These are phyloP conservation scores for Poeciliopsis turneri DNA, from an alignment of 2,797 vertebrate genomes.

Conservation along the genomic window DNA sequence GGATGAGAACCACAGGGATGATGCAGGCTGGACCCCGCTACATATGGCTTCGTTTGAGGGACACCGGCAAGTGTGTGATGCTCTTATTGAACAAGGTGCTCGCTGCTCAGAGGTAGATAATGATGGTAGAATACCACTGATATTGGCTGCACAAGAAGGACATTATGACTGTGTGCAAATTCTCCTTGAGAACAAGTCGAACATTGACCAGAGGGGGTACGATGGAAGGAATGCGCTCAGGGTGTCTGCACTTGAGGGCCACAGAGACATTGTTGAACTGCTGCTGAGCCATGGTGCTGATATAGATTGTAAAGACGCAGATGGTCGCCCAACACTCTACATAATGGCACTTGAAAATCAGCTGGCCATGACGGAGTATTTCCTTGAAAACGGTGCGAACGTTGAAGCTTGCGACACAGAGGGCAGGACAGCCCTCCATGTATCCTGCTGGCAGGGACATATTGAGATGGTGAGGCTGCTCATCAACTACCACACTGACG, in stretches of 20 bases:
- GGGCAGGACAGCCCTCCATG: constrained; percentile 95
- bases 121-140: constrained; percentile 93
- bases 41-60: constrained; percentile 99
- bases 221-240: constrained; percentile 95
- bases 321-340: constrained; percentile 95
- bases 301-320: constrained; percentile 94
- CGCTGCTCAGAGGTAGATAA: constrained; percentile 96
- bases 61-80: constrained; percentile 93
- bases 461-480: constrained; percentile 94
- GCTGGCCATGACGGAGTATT: constrained; percentile 94
- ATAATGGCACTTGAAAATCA: constrained; percentile 97
- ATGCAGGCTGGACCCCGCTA: constrained; percentile 97
- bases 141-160: constrained; percentile 94
- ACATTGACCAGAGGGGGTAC: constrained; percentile 93
- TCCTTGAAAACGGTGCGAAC: constrained; percentile 94
- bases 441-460: constrained; percentile 99
- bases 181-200: constrained; percentile 92
- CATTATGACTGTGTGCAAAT: constrained; percentile 96
- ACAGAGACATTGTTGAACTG: constrained; percentile 94
- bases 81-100: constrained; percentile 97
- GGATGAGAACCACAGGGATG: constrained; percentile 97
- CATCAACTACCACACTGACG: constrained; percentile 89
- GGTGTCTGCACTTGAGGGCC: constrained; percentile 93
- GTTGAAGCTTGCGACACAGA: constrained; percentile 94
- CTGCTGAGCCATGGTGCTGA: constrained; percentile 92